Percentiles rank a stretch among this genome's conserved stretches.
phyloP scores from a whole-genome alignment of 2,797 vertebrate genomes.

The Pantherophis vulpinus region DNA sequence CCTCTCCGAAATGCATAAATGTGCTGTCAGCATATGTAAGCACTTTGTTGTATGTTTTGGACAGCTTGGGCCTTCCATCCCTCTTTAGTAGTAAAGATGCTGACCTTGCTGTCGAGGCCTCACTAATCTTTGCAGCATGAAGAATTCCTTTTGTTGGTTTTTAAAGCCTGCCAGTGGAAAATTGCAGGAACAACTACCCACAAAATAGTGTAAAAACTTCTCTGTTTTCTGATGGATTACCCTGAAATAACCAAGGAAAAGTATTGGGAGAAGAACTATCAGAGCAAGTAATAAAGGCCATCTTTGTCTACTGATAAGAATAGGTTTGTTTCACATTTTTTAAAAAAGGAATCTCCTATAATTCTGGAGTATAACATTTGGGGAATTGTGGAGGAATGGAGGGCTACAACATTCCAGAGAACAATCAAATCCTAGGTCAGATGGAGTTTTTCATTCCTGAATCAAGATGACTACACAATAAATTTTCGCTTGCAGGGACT shows the following conservation, averaged over 20 bases:
- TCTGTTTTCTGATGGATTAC: neutral
- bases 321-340: neutral
- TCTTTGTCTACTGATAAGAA: neutral
- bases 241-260: fast-evolving
- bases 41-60: neutral
- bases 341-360: neutral
- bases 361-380: neutral
- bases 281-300: fast-evolving
- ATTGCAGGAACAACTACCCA: conserved; percentile 22
- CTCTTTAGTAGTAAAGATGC: conserved; percentile 31
- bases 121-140: neutral
- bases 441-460: neutral
- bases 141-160: neutral
- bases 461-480: neutral
- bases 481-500: neutral
- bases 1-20: neutral
- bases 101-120: conserved; percentile 45
- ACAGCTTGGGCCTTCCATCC: neutral
- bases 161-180: conserved; percentile 31
- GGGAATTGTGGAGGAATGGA: no score
- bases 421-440: neutral
- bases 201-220: neutral
- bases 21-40: neutral
- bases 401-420: neutral
- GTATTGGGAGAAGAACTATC: fast-evolving